Evolutionary conservation across 2,113 vertebrate species (phyloP), one percentile per base, ranked within the genome.

Genomic region (Bombycilla garrulus): DNA sequence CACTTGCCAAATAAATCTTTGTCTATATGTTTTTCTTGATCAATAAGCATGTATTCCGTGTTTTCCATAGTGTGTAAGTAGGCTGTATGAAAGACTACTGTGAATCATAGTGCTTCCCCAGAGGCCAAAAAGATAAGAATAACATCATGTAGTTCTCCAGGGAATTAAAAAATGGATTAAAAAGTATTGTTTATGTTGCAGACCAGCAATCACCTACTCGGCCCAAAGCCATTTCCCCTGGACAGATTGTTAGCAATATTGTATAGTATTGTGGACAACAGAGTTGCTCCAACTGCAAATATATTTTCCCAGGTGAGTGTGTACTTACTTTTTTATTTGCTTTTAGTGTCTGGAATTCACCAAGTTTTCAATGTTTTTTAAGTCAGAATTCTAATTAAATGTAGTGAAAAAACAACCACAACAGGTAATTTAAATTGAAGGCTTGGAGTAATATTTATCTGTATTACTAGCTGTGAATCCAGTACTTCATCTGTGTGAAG

Each of bases 151-250:
- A 19, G 21, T 91, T 18, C 20, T 94, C 7, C 28, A 67, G 91
- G 87, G 88, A 60, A 44, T 64, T 53, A 25, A 72, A 29, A 71
- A 31, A 10, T 64, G 86, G 28, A 93, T 57, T 78, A 17, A 93
- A 62, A 74, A 42, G 2, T 88, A 20, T 47, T 81, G 10, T 78
- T 95, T 97, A 85, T 93, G 44, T 97, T 94, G 71, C 91, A 99
- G 99, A 99, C 99, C 12, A 99, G 99, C 97, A 99, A 99, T 97
- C 99, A 99, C 92, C 98, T 99, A 31, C 98, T 99, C 64, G 99
- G 99, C 14, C 99, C 99, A n/a, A 99, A 99, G 95, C 98, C 99
- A 10, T 99, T 99, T 95, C 98, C 99, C 56, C 91, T 99, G 95
- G 99, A 99, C 97, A 98, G 99, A 70, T 96, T 99, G 86, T 97